Evolutionary conservation across 2,797 vertebrate species (phyloP).

Genomic region (Macroramphosus scolopax): DNA sequence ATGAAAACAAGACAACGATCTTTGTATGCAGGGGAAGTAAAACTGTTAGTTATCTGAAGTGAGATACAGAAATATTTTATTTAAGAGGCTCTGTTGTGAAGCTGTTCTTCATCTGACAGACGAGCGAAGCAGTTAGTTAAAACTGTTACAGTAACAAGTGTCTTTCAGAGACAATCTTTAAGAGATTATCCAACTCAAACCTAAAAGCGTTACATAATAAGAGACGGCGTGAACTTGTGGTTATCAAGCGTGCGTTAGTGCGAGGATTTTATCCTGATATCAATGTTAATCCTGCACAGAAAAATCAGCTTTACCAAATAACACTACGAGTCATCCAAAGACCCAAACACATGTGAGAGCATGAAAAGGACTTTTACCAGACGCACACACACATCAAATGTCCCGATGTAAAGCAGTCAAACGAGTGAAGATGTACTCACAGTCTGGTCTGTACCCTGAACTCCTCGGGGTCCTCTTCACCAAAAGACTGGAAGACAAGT

Average conservation of each 20-base stretch:
- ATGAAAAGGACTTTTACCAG: slow-evolving; percentile 5
- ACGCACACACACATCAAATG: not conserved
- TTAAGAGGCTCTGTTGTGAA: not conserved
- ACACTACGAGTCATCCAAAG: slow-evolving; percentile 12
- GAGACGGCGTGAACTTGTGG: slow-evolving; percentile 33
- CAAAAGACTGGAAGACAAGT: slow-evolving; percentile 74
- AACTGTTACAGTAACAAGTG: slow-evolving; percentile 58
- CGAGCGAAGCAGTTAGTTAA: slow-evolving; percentile 24
- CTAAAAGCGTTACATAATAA: slow-evolving; percentile 77
- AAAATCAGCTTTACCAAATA: slow-evolving; percentile 26
- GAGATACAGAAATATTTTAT: not conserved
- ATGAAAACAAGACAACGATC: not conserved
- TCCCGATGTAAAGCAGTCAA: not conserved
- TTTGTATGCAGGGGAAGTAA: too few species aligned
- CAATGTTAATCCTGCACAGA: slow-evolving; percentile 45
- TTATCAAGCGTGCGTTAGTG: slow-evolving; percentile 35
- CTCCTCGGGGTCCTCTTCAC: slow-evolving; percentile 84
- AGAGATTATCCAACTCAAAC: slow-evolving; percentile 71
- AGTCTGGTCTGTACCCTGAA: slow-evolving; percentile 83
- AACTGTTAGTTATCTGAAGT: too few species aligned
- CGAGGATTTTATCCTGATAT: slow-evolving; percentile 37
- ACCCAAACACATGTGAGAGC: not conserved
- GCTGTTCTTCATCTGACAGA: slow-evolving; percentile 2
- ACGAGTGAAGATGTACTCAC: slow-evolving; percentile 66
- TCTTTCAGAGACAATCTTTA: slow-evolving; percentile 63